Percentiles rank a stretch among this genome's conserved stretches.
These are phyloP conservation scores for Plagiodera versicolora DNA, from an alignment of 2,888 invertebrate species.

Conservation along the genomic window DNA sequence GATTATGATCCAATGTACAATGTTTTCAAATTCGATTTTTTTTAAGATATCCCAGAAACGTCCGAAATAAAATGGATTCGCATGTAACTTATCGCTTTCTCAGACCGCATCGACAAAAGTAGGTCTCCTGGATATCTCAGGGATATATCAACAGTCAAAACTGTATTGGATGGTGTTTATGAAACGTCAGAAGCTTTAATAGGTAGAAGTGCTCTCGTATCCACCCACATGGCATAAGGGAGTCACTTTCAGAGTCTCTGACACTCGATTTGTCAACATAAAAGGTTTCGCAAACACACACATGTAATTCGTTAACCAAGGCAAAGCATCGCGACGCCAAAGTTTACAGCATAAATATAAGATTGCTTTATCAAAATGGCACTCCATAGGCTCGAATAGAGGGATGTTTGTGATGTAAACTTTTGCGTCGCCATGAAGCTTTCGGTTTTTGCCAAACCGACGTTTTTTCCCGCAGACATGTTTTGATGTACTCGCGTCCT, in stretches of 20 bases:
- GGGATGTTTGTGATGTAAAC: too few species aligned
- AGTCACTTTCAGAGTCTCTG: conserved; percentile 44
- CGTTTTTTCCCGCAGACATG: conserved; percentile 52
- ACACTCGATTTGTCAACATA: conserved; percentile 55
- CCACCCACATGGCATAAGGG: conserved; percentile 45
- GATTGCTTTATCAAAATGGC: too few species aligned
- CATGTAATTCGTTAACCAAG: conserved; percentile 55
- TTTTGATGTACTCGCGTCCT: conserved; percentile 52
- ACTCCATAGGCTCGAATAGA: too few species aligned
- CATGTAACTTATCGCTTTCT: too few species aligned
- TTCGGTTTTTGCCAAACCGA: conserved; percentile 50
- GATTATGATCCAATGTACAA: too few species aligned
- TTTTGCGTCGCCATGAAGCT: conserved; percentile 48
- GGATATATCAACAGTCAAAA: too few species aligned
- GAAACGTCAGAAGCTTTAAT: conserved; percentile 38
- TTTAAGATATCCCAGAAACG: too few species aligned
- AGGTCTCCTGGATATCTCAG: too few species aligned
- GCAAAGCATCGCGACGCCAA: conserved; percentile 56
- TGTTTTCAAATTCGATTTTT: too few species aligned
- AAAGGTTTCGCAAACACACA: conserved; percentile 54
- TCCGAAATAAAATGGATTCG: too few species aligned
- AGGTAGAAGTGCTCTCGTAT: conserved; percentile 46
- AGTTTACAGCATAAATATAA: too few species aligned
- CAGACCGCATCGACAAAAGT: too few species aligned
- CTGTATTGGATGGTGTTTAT: conserved; percentile 26